Evolutionary conservation across 1,140 invertebrate species (phyloP), one percentile per base, ranked within the genome.

Genomic region (Papilio glaucus): DNA sequence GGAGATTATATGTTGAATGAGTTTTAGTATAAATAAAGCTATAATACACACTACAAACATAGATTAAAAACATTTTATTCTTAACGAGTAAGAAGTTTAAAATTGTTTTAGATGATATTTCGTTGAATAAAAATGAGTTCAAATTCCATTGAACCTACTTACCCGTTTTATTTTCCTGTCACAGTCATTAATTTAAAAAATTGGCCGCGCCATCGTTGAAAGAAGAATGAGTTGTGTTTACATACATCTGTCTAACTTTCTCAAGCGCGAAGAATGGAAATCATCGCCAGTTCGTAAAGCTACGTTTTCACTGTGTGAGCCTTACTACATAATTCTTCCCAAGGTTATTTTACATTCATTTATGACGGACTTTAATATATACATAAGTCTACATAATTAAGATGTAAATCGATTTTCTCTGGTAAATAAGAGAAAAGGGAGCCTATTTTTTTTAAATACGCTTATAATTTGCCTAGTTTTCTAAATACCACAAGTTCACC

Each of bases 241-340:
- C 67, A 69, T 69, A 69, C 67, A 69, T 69, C 42, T 69, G 71
- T 74, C 73, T 77, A 76, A 76, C 79, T 83, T 81, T 83, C 82
- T 79, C 79, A 72, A 79, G 74, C 76, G 72, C 82, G 76, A 84
- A 82, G 80, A 82, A 82, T 82, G 82, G 77, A 80, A 84, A 82
- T 80, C 82, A 82, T 80, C 76, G 71, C 57, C 67, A 45, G 80
- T 69, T 72, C 73, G 73, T 76, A 81, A 76, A 78, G 67, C 42
- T 33, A 42, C 42, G 41, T 49, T 69, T 53, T 67, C 42, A 69
- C 67, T 69, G 49, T 57, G 45, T 21, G 15, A 49, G 1, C 21
- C 45, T 5, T 8, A 49, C 18, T 18, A 2, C 12, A 57, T 12
- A 5, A 57, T 57, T 57, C 0, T 53, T 53, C 49, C 21, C 49